These are phyloP conservation scores for Acanthopleura granulata DNA, from an alignment of 2,888 invertebrate genomes.

Conservation along the genomic window DNA sequence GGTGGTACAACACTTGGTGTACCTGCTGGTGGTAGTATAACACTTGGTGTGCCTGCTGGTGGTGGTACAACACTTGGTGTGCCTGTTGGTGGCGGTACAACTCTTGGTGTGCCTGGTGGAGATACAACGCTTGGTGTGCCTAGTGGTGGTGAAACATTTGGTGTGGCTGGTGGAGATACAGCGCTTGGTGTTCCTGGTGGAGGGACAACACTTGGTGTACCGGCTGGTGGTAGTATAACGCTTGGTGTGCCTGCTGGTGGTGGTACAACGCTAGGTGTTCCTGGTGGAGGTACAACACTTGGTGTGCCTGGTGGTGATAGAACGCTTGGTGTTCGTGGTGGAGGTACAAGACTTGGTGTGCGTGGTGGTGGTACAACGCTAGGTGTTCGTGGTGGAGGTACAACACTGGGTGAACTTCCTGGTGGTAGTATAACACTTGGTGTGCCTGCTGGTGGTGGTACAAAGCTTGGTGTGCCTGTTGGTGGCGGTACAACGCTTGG, in stretches of 20 bases:
- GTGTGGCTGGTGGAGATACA: not conserved
- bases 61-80: not conserved
- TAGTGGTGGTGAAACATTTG: not conserved
- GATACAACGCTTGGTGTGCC: not conserved
- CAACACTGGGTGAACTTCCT: not conserved
- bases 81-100: not conserved
- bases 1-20: slow-evolving; percentile 1
- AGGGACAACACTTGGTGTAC: not conserved
- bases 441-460: not conserved
- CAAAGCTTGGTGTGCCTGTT: not conserved
- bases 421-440: not conserved
- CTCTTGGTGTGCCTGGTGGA: not conserved
- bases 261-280: not conserved
- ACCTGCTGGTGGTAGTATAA: not conserved
- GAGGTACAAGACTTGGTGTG: not conserved
- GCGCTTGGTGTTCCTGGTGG: not conserved
- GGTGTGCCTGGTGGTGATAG: not conserved
- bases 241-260: not conserved
- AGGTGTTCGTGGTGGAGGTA: not conserved
- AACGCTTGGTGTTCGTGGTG: not conserved
- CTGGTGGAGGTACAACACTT: slow-evolving; percentile 1
- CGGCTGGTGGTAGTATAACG: not conserved
- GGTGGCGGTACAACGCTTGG: not conserved
- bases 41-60: not conserved
- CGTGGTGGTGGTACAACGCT: not conserved